A percentile compares a stretch with the other conserved stretches of the same genome.
These are phyloP conservation scores for Ochropacha duplaris DNA, from an alignment of 2,888 invertebrate genomes.

Conservation along the genomic window DNA sequence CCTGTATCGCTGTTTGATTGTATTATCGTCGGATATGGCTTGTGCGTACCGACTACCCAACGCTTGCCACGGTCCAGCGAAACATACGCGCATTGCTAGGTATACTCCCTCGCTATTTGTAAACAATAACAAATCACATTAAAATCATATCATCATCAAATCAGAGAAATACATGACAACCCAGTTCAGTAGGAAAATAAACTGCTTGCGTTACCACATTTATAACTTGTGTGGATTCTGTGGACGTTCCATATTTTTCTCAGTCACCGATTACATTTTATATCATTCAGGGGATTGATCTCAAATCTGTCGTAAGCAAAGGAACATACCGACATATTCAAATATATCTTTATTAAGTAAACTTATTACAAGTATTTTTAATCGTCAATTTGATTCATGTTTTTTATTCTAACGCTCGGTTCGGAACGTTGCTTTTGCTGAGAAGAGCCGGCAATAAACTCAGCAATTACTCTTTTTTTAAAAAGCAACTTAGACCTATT, in stretches of 20 bases:
- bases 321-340: no score
- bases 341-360: no score
- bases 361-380: no score
- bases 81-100: conserved; percentile 67
- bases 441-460: no score
- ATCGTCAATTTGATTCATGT: no score
- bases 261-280: no score
- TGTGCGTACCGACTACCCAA: conserved; percentile 64
- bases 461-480: no score
- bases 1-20: conserved; percentile 69
- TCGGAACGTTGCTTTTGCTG: no score
- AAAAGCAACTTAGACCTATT: no score
- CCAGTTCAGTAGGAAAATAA: neutral
- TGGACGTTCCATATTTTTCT: neutral
- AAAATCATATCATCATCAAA: conserved; percentile 8
- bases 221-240: neutral
- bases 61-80: conserved; percentile 66
- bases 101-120: conserved; percentile 67
- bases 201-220: neutral
- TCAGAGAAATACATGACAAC: neutral
- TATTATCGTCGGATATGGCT: conserved; percentile 69
- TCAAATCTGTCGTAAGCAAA: no score
- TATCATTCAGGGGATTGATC: no score
- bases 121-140: conserved; percentile 44
- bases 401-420: no score